A percentile compares a stretch with the other conserved stretches of the same genome.
Conservation (phyloP, 2,797 vertebrate genomes). For the Hozukius guyotensis region DNA sequence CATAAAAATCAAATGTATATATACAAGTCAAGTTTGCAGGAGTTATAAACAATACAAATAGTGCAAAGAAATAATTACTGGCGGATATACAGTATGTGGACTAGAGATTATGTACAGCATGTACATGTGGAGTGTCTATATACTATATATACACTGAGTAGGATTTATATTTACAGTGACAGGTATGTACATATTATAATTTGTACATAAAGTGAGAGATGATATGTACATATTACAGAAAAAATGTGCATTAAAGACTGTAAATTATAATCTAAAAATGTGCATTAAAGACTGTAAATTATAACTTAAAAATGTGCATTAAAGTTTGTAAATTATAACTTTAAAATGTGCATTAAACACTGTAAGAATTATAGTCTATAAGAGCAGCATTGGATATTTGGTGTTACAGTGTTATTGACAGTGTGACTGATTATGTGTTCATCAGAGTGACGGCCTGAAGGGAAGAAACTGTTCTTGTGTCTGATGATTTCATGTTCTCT, state of each 20-base stretch:
- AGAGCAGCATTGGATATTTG: neutral
- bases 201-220: neutral
- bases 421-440: neutral
- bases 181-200: neutral
- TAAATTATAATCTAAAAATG: too few species aligned
- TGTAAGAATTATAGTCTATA: neutral
- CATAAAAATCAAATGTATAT: neutral
- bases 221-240: neutral
- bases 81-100: neutral
- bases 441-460: neutral
- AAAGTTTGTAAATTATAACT: too few species aligned
- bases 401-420: neutral
- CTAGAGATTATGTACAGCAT: neutral
- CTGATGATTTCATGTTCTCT: neutral
- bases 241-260: neutral
- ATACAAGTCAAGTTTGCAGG: neutral
- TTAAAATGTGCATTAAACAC: too few species aligned
- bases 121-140: neutral
- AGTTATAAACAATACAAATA: neutral
- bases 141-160: neutral
- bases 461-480: neutral
- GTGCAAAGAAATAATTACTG: too few species aligned
- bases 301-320: too few species aligned
- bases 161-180: neutral
- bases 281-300: too few species aligned